A percentile compares a stretch with the other conserved stretches of the same genome.
Evolutionary conservation across 2,797 vertebrate genomes (phyloP).

Genomic region (Pteropus rufus): DNA sequence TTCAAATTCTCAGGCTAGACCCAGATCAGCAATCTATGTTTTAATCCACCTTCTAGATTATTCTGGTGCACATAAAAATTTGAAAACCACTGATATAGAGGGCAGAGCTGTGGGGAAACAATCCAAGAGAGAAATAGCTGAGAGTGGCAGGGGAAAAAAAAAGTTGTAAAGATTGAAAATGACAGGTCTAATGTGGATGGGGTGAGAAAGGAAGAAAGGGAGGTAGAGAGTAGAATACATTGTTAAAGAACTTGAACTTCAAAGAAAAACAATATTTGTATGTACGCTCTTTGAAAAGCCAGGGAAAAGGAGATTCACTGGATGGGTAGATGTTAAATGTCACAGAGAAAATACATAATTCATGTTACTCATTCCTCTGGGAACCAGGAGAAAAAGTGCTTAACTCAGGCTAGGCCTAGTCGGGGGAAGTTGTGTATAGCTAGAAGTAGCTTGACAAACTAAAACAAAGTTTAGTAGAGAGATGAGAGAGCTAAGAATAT

Average conservation of each 20-base stretch:
- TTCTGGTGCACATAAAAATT: slow-evolving; percentile 19
- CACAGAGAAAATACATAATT: neutral
- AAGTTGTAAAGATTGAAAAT: slow-evolving; percentile 8
- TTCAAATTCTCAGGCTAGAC: slow-evolving; percentile 2
- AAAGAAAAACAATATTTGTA: neutral
- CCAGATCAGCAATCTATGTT: neutral
- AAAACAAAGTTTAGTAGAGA: neutral
- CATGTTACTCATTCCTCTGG: neutral
- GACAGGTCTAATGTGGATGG: neutral
- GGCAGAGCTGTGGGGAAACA: neutral
- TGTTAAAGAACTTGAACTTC: slow-evolving; percentile 14
- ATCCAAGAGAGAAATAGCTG: slow-evolving; percentile 6
- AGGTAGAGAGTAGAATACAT: neutral
- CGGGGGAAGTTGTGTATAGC: neutral
- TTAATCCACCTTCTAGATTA: neutral
- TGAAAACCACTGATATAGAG: neutral
- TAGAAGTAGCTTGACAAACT: neutral
- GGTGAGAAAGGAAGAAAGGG: neutral
- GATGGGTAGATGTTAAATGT: slow-evolving; percentile 1
- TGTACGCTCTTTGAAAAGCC: neutral
- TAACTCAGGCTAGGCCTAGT: neutral
- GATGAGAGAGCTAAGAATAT: neutral
- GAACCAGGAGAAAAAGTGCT: slow-evolving; percentile 28
- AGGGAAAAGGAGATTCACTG: neutral
- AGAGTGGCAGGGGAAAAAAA: neutral